Percentiles rank a stretch among this genome's conserved stretches.
phyloP scores from a whole-genome alignment of 2,888 invertebrate species.

The Saturnia pavonia region DNA sequence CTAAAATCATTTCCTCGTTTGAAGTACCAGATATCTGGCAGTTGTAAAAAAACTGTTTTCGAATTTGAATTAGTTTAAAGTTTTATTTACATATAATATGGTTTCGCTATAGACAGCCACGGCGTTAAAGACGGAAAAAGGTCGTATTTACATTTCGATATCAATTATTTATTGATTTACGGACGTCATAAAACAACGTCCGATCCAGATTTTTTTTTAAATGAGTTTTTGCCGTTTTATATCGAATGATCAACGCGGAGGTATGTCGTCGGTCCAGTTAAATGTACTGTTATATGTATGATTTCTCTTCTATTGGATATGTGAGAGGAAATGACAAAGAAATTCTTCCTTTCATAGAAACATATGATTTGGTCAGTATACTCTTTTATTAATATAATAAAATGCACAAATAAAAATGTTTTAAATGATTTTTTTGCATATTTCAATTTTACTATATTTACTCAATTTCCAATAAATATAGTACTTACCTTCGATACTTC shows the following conservation, averaged over 20 bases:
- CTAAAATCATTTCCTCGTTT: no score
- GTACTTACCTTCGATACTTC: not conserved
- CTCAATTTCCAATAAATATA: not conserved
- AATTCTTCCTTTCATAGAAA: not conserved
- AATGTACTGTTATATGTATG: slow-evolving; percentile 1
- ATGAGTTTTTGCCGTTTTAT: slow-evolving; percentile 23
- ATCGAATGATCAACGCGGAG: slow-evolving; percentile 27
- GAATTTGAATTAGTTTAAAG: slow-evolving; percentile 13
- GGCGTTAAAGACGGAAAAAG: slow-evolving; percentile 29
- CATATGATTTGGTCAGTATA: not conserved
- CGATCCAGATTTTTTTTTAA: slow-evolving; percentile 38
- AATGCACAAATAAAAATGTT: no score
- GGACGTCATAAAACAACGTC: slow-evolving; percentile 41
- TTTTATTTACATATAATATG: slow-evolving; percentile 17
- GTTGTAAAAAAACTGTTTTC: not conserved
- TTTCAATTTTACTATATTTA: not conserved
- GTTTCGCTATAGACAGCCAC: slow-evolving; percentile 15
- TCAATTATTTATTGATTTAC: slow-evolving; percentile 44
- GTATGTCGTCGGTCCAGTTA: slow-evolving; percentile 10
- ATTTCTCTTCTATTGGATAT: not conserved
- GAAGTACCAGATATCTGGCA: no score
- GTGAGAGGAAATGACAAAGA: not conserved
- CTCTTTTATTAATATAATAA: not conserved
- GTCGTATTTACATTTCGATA: slow-evolving; percentile 43
- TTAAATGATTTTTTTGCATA: not conserved